These are phyloP conservation scores for Coryphaenoides rupestris DNA, from an alignment of 2,113 vertebrate genomes.

Conservation along the genomic window DNA sequence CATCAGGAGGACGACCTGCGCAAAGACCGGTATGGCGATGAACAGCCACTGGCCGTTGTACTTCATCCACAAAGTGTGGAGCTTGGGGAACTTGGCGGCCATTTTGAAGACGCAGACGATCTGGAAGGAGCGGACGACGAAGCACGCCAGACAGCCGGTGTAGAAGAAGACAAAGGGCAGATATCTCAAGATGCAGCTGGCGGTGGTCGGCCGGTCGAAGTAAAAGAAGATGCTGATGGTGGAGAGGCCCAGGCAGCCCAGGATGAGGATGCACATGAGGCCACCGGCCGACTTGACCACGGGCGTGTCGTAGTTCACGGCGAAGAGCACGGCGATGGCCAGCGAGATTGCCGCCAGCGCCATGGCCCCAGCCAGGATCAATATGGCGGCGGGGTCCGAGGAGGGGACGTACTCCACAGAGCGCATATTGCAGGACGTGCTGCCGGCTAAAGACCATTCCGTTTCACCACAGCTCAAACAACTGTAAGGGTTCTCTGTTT, in stretches of 20 bases:
- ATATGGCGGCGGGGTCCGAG: constrained; percentile 57
- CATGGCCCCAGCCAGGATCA: constrained; percentile 43
- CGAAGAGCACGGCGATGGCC: constrained; percentile 67
- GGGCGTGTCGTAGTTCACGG: constrained; percentile 68
- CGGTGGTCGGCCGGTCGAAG: constrained; percentile 68
- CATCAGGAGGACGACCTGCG: constrained; percentile 60
- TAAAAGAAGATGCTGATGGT: constrained; percentile 73
- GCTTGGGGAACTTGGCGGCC: constrained; percentile 64
- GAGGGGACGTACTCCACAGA: constrained; percentile 67
- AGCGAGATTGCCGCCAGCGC: constrained; percentile 56
- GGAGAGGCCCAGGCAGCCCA: constrained; percentile 71
- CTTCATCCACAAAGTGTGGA: constrained; percentile 75
- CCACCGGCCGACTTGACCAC: constrained; percentile 84
- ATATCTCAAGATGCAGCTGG: constrained; percentile 64
- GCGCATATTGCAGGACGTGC: constrained; percentile 69
- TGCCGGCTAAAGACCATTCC: constrained; percentile 74
- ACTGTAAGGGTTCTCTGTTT: constrained; percentile 61
- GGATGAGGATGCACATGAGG: constrained; percentile 79
- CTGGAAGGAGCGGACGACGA: constrained; percentile 81
- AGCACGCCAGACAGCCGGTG: constrained; percentile 75
- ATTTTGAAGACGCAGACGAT: constrained; percentile 85
- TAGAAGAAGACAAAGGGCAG: constrained; percentile 69
- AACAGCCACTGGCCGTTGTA: constrained; percentile 70
- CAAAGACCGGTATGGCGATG: constrained; percentile 45
- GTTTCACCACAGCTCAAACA: constrained; percentile 71